Evolutionary conservation across 2,113 vertebrate species (phyloP).

Genomic region (Varanus komodoensis): DNA sequence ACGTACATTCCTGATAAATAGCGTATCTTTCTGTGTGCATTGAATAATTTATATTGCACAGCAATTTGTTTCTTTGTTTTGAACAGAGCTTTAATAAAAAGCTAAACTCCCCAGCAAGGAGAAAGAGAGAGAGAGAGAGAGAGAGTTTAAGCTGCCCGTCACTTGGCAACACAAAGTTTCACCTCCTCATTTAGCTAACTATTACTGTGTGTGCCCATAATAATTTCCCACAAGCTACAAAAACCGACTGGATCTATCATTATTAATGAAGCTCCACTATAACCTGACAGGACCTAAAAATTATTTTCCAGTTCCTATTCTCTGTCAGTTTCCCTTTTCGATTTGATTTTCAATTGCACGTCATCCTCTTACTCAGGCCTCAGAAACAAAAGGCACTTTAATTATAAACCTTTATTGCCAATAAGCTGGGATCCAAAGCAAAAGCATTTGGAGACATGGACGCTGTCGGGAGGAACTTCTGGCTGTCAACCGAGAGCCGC

Average conservation of each 20-base stretch:
- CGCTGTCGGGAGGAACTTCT: too few relatives aligned
- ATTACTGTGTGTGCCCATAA: not conserved
- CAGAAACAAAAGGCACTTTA: not conserved
- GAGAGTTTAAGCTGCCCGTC: not conserved
- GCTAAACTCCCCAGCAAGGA: not conserved
- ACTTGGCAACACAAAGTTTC: not conserved
- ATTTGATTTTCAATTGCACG: not conserved
- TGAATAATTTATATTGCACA: not conserved
- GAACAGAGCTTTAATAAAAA: not conserved
- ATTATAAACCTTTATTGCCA: not conserved
- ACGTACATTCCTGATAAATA: not conserved
- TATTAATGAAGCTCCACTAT: not conserved
- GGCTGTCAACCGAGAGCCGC: not conserved
- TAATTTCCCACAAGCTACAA: not conserved
- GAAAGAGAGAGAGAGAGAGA: too few relatives aligned
- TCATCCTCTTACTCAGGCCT: not conserved
- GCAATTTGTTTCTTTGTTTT: not conserved
- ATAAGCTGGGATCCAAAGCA: not conserved
- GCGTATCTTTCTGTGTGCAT: not conserved
- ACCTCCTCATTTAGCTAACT: not conserved
- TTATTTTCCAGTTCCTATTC: not conserved
- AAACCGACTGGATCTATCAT: not conserved
- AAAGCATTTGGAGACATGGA: not conserved
- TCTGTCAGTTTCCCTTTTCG: not conserved
- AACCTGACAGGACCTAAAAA: slow-evolving; percentile 3